Conservation (phyloP, 1,140 invertebrate genomes). For the Wiebesia pumilae region DNA sequence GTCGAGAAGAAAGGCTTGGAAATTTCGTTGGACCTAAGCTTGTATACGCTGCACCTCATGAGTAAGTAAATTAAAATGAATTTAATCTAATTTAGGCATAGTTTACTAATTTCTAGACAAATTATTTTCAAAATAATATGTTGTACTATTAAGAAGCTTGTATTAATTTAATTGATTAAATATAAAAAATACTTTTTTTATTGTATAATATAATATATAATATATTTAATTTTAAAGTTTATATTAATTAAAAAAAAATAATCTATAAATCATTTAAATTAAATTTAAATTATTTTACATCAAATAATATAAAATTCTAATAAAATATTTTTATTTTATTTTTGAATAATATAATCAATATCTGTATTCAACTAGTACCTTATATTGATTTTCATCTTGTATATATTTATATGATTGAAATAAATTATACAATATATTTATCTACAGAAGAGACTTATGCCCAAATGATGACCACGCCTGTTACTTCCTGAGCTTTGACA, state of each 20-base stretch:
- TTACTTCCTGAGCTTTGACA: constrained; percentile 44
- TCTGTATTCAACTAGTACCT: neutral
- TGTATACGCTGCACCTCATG: constrained; percentile 65
- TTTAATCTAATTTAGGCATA: neutral
- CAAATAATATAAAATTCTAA: neutral
- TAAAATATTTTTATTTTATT: neutral
- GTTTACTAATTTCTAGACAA: neutral
- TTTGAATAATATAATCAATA: neutral
- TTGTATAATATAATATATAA: neutral
- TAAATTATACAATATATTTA: constrained; percentile 13
- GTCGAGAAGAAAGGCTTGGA: constrained; percentile 68
- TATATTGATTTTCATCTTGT: neutral
- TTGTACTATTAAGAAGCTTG: neutral
- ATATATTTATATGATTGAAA: neutral
- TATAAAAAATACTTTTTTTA: too few relatives aligned
- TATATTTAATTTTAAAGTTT: neutral
- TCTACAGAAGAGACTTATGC: constrained; percentile 66
- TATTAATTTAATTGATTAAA: too few relatives aligned
- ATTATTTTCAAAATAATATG: neutral
- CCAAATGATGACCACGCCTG: constrained; percentile 57
- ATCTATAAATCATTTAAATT: too few relatives aligned
- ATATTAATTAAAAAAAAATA: too few relatives aligned
- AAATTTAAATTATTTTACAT: too few relatives aligned
- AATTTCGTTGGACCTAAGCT: constrained; percentile 68
- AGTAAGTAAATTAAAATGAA: constrained; percentile 58